Evolutionary conservation across 2,113 vertebrate genomes (phyloP), one percentile per base, ranked within the genome.

Genomic region (Neofelis nebulosa): DNA sequence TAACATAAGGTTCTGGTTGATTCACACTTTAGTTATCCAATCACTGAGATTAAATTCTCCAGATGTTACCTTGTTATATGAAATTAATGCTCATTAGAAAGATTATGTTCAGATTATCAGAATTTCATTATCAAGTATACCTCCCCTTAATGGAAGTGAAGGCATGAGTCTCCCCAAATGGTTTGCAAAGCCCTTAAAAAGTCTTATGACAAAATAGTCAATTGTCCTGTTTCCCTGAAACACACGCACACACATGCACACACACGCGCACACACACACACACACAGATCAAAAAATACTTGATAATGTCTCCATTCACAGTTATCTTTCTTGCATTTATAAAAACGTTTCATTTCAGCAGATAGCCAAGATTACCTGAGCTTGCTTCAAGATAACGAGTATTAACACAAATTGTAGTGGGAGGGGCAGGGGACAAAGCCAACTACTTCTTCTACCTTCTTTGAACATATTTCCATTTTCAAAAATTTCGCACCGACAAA

Each of bases 381-480:
- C 31, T 21, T 69, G 11, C 15, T 96, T 96, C 41, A 84, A 91
- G 80, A 68, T 87, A 78, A 50, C 52, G 31, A 55, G n/a, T 23
- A 31, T 33, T 69, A 93, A 73, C 33, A 76, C 10, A 57, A 89
- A 69, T 52, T 80, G 14, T 50, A 79, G 76, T 52, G 4, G 50
- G 50, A 3, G 11, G 15, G n/a, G 41, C 15, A 38, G 16, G 36
- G 52, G 36, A 27, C 16, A 85, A 78, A 66, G 4, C 36, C 7
- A 89, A 68, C 55, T 8, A 79, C 21, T 95, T 80, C 15, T 14
- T 80, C 45, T 11, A 63, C 27, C 18, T 69, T 92, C 55, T 94
- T 81, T 82, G 25, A 82, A 92, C 9, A 88, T 50, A 92, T 61
- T 61, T 78, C 31, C 74, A 88, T 80, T 95, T 93, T 45, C 74